Base-by-base conservation (phyloP, 2,888 invertebrate genomes). In the Meteorus colon region DNA sequence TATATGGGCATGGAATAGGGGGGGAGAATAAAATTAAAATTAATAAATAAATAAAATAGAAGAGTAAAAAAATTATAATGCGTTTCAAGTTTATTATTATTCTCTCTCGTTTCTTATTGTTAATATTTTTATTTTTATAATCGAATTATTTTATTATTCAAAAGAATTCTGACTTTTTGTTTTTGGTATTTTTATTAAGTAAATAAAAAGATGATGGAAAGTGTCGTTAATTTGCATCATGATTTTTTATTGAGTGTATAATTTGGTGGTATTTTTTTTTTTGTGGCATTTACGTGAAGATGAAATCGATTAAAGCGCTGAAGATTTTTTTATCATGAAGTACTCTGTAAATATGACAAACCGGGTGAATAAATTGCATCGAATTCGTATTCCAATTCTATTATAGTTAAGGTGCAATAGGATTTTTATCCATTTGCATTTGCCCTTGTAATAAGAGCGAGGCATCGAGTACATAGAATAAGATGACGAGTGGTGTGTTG, bases 311-410 rank as follows among this genome's bases (percentile, higher is more conserved):
- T 55, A 24, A 55, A 55, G 24, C 16, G 48, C 2, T n/a, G 19
- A 48, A 12, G 67, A 37, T 62, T 68, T 51, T 24, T 73, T 19
- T 8, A n/a, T n/a, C n/a, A 55, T 55, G 24, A 51, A 75, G 73
- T 68, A 62, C 31, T 63, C 69, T 29, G 73, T 72, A 76, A 76
- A 74, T 69, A 74, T 72, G 65, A 69, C 55, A 76, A 62, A 73
- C 55, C 59, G 70, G 73, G 75, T 51, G 55, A 65, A 73, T 75
- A 71, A 77, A 77, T 73, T 77, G 75, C 75, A 73, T 76, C 74
- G 55, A 55, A 19, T 8, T 8, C 55, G 55, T 19, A 55, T 55
- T 19, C n/a, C n/a, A 8, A 55, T 19, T 55, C 19, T 55, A 55
- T 55, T 19, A 19, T 55, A 19, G 19, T 2, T 55, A 24, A 8